These are phyloP conservation scores for Sphenodon punctatus DNA, from an alignment of 2,797 vertebrate genomes.

Conservation along the genomic window DNA sequence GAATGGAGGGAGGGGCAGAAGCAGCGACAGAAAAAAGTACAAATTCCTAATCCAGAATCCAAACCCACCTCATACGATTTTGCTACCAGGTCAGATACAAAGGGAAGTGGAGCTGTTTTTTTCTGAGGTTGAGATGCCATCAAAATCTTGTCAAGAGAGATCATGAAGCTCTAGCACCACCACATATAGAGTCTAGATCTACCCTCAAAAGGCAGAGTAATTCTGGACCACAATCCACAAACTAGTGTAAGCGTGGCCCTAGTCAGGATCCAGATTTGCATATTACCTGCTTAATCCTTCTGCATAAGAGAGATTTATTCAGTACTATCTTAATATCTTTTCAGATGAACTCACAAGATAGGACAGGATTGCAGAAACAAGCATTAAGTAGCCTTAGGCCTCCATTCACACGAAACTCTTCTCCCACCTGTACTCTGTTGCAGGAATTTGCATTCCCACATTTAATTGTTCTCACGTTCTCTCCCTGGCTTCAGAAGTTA, in stretches of 20 bases:
- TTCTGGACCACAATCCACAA: too few species aligned
- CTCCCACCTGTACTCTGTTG: too few species aligned
- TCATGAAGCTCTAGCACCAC: neutral
- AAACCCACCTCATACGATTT: neutral
- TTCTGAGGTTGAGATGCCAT: too few species aligned
- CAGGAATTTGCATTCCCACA: too few species aligned
- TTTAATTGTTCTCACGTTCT: too few species aligned
- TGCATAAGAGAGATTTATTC: neutral
- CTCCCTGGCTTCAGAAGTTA: too few species aligned
- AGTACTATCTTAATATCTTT: neutral
- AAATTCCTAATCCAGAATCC: neutral
- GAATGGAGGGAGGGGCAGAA: neutral
- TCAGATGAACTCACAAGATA: neutral
- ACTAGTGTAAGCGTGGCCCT: too few species aligned
- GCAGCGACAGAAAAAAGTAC: neutral
- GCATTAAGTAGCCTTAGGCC: neutral
- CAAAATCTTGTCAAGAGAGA: neutral
- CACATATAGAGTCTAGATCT: neutral
- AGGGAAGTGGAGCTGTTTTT: neutral
- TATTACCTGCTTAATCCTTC: neutral
- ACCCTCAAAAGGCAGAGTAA: neutral
- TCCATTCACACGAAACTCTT: too few species aligned
- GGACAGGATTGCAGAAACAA: neutral
- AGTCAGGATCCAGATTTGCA: neutral
- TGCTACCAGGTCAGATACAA: neutral